phyloP scores from a whole-genome alignment of 2,113 vertebrate species.

The Agelaius phoeniceus region DNA sequence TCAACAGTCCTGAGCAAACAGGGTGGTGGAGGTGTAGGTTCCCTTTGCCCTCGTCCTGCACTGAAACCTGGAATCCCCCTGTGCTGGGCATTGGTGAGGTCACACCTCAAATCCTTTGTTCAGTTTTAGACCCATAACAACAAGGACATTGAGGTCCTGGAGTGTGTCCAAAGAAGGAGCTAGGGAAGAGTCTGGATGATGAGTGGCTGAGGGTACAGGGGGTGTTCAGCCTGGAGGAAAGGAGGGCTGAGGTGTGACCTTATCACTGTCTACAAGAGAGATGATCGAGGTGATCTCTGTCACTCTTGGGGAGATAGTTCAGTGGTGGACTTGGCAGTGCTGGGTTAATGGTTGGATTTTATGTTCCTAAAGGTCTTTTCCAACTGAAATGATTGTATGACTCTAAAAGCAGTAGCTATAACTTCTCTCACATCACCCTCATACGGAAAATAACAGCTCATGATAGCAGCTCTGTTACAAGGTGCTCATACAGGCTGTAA shows the following conservation, averaged over 20 bases:
- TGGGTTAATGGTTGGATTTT: neutral
- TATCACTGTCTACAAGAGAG: neutral
- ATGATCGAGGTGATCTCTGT: neutral
- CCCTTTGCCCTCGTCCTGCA: neutral
- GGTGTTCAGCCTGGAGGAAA: neutral
- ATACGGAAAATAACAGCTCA: neutral
- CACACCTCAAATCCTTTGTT: neutral
- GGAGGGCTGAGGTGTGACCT: neutral
- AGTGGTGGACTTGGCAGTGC: neutral
- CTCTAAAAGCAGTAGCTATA: neutral
- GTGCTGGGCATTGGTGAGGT: neutral
- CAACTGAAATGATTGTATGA: neutral
- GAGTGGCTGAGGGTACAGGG: neutral
- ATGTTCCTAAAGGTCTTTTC: neutral
- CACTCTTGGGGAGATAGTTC: neutral
- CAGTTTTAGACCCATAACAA: neutral
- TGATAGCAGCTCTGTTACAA: neutral
- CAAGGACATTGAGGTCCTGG: neutral
- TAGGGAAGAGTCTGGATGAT: neutral
- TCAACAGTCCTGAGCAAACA: slow-evolving; percentile 3
- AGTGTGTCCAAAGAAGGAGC: neutral
- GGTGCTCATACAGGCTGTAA: neutral
- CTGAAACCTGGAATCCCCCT: neutral
- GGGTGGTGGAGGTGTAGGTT: neutral
- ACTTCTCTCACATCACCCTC: neutral